phyloP scores from a whole-genome alignment of 1,140 invertebrate genomes.

The Caerostris extrusa region DNA sequence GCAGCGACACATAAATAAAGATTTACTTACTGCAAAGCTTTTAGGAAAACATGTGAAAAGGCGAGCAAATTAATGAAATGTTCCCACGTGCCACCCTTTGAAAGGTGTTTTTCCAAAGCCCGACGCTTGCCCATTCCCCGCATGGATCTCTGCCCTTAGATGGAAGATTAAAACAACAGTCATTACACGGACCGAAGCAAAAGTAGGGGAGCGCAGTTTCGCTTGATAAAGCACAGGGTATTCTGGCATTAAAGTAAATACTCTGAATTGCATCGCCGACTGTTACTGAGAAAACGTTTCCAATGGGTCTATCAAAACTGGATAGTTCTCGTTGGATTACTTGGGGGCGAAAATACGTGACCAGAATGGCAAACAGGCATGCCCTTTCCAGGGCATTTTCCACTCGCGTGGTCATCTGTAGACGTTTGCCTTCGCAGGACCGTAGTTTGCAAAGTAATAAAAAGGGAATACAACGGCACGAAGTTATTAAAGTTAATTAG shows the following conservation, averaged over 20 bases:
- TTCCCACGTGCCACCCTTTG: neutral
- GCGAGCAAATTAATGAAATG: neutral
- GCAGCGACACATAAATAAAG: too few species aligned
- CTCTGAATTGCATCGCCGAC: slow-evolving; percentile 47
- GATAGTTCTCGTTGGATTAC: slow-evolving; percentile 60
- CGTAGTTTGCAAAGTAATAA: too few species aligned
- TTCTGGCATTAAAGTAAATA: slow-evolving; percentile 63
- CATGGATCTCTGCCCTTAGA: neutral
- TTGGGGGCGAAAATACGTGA: slow-evolving; percentile 23
- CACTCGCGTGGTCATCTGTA: too few species aligned
- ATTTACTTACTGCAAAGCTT: too few species aligned
- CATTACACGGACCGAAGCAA: slow-evolving; percentile 53
- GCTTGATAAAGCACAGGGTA: slow-evolving; percentile 52
- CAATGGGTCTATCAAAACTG: slow-evolving; percentile 65
- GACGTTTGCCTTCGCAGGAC: too few species aligned
- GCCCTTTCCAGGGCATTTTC: neutral
- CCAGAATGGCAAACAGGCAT: slow-evolving; percentile 32
- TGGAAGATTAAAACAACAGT: slow-evolving; percentile 62
- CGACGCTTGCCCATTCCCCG: neutral
- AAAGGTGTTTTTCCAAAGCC: neutral
- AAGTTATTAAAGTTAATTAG: too few species aligned
- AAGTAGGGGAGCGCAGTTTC: slow-evolving; percentile 43
- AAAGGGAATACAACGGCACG: too few species aligned
- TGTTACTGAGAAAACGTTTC: slow-evolving; percentile 52
- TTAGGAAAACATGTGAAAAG: neutral